phyloP scores from a whole-genome alignment of 30 jellyfish, hydroid and myxozoan genomes.

The Turritopsis dohrnii region DNA sequence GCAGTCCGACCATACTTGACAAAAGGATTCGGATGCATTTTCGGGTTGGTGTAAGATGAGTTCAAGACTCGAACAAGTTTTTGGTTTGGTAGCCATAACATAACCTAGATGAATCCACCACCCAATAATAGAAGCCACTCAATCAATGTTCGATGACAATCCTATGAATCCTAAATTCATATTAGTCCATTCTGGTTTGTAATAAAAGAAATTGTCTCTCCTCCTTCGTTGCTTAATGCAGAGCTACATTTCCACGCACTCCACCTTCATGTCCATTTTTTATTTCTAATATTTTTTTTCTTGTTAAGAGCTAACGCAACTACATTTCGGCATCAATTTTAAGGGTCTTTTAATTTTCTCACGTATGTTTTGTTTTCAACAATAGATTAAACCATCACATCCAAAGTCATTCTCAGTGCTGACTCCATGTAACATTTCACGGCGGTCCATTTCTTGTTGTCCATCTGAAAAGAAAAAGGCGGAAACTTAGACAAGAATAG shows the following conservation, averaged over 20 bases:
- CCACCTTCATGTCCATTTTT: not conserved
- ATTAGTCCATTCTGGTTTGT: not conserved
- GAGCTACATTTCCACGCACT: not conserved
- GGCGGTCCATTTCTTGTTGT: slow-evolving; percentile 37
- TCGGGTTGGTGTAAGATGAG: too few species aligned
- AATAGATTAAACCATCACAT: not conserved
- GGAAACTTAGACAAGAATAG: not conserved
- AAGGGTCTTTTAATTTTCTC: too few species aligned
- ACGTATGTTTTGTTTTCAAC: not conserved
- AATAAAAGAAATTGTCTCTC: not conserved
- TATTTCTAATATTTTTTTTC: not conserved
- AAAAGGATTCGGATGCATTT: not conserved
- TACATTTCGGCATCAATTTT: not conserved
- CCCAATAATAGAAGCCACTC: not conserved
- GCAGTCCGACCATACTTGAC: not conserved
- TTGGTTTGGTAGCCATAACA: too few species aligned
- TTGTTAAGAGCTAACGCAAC: not conserved
- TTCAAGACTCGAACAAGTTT: too few species aligned
- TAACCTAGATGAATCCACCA: not conserved
- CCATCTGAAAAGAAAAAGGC: slow-evolving; percentile 19
- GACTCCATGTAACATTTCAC: slow-evolving; percentile 19
- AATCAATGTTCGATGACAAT: not conserved
- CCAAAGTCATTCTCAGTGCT: not conserved
- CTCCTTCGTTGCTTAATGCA: not conserved
- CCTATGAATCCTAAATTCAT: not conserved